Evolutionary conservation across 2,797 vertebrate species (phyloP).

Genomic region (Sternarchorhynchus goeldii): DNA sequence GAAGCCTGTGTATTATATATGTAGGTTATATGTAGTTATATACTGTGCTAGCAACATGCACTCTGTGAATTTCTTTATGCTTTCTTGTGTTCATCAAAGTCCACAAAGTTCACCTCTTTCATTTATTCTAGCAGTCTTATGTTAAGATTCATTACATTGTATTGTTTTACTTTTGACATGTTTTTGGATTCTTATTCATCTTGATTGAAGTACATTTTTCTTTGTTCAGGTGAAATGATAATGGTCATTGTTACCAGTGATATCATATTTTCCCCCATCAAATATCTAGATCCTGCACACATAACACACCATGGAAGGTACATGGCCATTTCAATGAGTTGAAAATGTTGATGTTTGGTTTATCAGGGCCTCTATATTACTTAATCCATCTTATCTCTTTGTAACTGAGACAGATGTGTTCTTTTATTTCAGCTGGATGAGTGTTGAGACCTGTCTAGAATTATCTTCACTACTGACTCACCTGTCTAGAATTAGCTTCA

Average conservation of each 20-base stretch:
- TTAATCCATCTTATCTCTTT: constrained; percentile 23
- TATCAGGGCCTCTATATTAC: constrained; percentile 63
- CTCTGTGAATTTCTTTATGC: not conserved
- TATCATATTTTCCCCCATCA: constrained; percentile 59
- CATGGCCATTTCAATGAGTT: constrained; percentile 65
- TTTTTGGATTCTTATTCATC: not conserved
- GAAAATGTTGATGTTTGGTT: constrained; percentile 58
- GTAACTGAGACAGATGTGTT: constrained; percentile 31
- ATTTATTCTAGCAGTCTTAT: not conserved
- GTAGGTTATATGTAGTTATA: not conserved
- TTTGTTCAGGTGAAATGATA: constrained; percentile 59
- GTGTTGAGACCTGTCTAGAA: constrained; percentile 69
- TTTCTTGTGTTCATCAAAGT: too few species aligned
- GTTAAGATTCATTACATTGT: not conserved
- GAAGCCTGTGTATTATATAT: too few species aligned
- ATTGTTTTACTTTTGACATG: not conserved
- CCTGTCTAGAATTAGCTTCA: constrained; percentile 60
- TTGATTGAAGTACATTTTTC: not conserved
- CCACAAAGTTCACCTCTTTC: too few species aligned
- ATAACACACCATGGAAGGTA: constrained; percentile 73
- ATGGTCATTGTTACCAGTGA: constrained; percentile 52
- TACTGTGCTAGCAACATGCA: not conserved
- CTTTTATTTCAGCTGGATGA: constrained; percentile 56
- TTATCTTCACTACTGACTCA: constrained; percentile 71
- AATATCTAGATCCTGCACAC: constrained; percentile 72